Conservation (phyloP, 2,113 vertebrate genomes). For the Oplegnathus fasciatus region DNA sequence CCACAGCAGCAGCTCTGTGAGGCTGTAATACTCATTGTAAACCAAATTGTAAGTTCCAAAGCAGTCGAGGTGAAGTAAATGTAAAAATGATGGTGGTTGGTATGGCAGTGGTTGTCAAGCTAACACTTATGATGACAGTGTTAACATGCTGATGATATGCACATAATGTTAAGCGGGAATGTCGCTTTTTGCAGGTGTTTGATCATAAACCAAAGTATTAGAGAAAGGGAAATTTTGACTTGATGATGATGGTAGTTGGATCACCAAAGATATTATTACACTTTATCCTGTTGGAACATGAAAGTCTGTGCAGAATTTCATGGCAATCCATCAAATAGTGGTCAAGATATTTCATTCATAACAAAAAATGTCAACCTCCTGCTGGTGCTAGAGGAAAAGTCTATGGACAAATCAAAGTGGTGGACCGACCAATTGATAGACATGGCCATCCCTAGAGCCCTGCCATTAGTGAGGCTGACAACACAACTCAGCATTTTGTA, state of each 20-base stretch:
- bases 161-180: neutral
- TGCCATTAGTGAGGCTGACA: neutral
- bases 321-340: neutral
- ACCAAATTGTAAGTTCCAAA: neutral
- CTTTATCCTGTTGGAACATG: neutral
- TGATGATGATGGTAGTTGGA: neutral
- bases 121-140: neutral
- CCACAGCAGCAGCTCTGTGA: neutral
- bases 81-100: neutral
- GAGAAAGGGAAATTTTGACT: neutral
- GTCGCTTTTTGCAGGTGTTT: neutral
- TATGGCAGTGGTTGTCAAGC: neutral
- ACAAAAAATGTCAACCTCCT: no score
- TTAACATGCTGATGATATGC: neutral
- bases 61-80: neutral
- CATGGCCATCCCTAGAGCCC: neutral
- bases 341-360: neutral
- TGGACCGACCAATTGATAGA: neutral
- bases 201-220: neutral
- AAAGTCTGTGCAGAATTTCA: neutral
- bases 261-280: neutral
- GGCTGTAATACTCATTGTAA: neutral
- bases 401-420: neutral
- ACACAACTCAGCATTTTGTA: neutral
- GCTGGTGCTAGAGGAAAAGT: no score